A percentile compares a stretch with the other conserved stretches of the same genome.
Evolutionary conservation across 2,797 vertebrate species (phyloP).

Genomic region (Simalia tracyae): DNA sequence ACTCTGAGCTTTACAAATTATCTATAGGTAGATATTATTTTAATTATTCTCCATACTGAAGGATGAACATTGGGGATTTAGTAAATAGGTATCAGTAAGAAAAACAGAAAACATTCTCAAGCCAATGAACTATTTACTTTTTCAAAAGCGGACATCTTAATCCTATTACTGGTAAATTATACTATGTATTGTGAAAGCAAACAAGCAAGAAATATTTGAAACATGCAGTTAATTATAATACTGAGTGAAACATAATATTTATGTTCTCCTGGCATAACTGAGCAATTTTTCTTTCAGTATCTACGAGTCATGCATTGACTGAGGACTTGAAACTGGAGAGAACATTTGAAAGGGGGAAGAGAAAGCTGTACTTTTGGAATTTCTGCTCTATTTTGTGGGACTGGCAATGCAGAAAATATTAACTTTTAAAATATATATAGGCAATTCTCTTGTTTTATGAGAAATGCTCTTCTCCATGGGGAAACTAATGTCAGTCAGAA

Average conservation of each 20-base stretch:
- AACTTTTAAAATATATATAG: background rate
- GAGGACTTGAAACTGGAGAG: conserved; percentile 66
- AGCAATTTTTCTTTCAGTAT: conserved; percentile 68
- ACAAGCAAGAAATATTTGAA: conserved; percentile 75
- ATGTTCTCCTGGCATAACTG: conserved; percentile 61
- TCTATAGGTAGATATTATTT: conserved; percentile 47
- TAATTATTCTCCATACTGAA: conserved; percentile 67
- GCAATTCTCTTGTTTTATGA: background rate
- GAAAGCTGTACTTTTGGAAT: conserved; percentile 39
- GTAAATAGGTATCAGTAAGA: conserved; percentile 69
- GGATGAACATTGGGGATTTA: conserved; percentile 64
- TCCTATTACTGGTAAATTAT: conserved; percentile 76
- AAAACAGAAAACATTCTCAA: conserved; percentile 74
- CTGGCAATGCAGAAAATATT: background rate
- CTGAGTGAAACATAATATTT: conserved; percentile 74
- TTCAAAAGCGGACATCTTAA: conserved; percentile 71
- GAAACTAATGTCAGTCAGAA: background rate
- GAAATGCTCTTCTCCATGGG: background rate
- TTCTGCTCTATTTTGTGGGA: conserved; percentile 31
- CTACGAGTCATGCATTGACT: conserved; percentile 68
- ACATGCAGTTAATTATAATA: conserved; percentile 76
- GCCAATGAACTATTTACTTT: conserved; percentile 70
- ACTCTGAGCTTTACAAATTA: conserved; percentile 62
- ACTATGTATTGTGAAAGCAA: conserved; percentile 75
- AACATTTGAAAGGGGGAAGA: conserved; percentile 37